These are phyloP conservation scores for Cathartes aura DNA, from an alignment of 2,113 vertebrate genomes.

Conservation along the genomic window DNA sequence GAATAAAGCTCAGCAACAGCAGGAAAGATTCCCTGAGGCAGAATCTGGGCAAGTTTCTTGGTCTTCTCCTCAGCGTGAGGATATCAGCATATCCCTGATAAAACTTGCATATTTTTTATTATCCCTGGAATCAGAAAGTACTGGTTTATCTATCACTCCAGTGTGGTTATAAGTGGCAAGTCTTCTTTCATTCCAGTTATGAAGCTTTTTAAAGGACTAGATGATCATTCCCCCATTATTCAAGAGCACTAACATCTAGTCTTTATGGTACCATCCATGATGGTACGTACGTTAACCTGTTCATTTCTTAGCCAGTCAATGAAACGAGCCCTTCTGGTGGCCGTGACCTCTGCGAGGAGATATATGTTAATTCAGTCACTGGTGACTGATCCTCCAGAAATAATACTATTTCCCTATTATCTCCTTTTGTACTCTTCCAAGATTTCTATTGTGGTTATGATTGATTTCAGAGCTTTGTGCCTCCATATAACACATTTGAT, in stretches of 20 bases:
- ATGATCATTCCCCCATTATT: neutral
- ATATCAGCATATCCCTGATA: neutral
- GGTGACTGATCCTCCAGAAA: neutral
- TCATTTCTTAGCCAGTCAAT: neutral
- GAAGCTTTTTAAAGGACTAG: neutral
- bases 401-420: neutral
- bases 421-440: neutral
- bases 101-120: neutral
- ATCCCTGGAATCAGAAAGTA: neutral
- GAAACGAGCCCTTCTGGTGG: neutral
- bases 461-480: neutral
- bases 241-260: neutral
- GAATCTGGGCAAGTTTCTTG: neutral
- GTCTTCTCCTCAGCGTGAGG: neutral
- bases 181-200: neutral
- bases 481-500: neutral
- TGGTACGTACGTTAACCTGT: neutral
- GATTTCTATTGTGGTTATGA: neutral
- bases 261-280: neutral
- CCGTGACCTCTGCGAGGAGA: neutral
- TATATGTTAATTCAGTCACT: neutral
- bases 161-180: neutral
- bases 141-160: neutral
- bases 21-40: neutral
- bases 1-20: neutral